Evolutionary conservation across 2,888 invertebrate species (phyloP), one percentile per base, ranked within the genome.

Genomic region (Agrenia bidenticulata): DNA sequence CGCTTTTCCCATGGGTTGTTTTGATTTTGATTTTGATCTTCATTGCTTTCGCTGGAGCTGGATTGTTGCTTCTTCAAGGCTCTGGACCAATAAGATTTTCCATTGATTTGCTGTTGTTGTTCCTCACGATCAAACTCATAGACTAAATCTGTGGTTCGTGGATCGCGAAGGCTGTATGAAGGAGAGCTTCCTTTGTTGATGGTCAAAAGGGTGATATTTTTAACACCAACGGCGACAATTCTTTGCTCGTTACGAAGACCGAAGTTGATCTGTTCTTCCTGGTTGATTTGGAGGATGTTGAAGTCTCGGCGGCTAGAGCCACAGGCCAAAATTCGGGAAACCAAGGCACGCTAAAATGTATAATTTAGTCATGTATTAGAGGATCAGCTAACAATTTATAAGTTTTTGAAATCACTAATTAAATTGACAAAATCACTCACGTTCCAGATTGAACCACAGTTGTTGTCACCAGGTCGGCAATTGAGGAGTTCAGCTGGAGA

Each of bases 381-480:
- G n/a, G n/a, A n/a, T n/a, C 32, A 5, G 15, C 9, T 2, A 2
- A 37, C n/a, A n/a, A 53, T 23, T 53, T 19, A 24, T 5, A 55
- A 24, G 32, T 2, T 60, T 50, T 1, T 32, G 32, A 19, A 21
- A 49, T 24, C 17, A 50, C 26, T 60, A 60, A 39, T 42, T 39
- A 58, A 45, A 32, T 26, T 49, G 4, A 17, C 39, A 21, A n/a
- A n/a, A n/a, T n/a, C 4, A 13, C 73, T 70, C 73, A 77, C 77
- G 24, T 55, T 72, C 76, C 73, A 76, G 62, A 74, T 70, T 39
- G 72, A 72, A 23, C 76, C 74, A 54, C 77, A 75, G 26, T 42
- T 57, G 66, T 74, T 77, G 64, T 77, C 77, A 53, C 73, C 74
- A 2, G 76, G 72, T 13, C 70, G 65, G 69, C 75, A 76, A 39